These are phyloP conservation scores for Anolis sagrei DNA, from an alignment of 2,113 vertebrate genomes.

Conservation along the genomic window DNA sequence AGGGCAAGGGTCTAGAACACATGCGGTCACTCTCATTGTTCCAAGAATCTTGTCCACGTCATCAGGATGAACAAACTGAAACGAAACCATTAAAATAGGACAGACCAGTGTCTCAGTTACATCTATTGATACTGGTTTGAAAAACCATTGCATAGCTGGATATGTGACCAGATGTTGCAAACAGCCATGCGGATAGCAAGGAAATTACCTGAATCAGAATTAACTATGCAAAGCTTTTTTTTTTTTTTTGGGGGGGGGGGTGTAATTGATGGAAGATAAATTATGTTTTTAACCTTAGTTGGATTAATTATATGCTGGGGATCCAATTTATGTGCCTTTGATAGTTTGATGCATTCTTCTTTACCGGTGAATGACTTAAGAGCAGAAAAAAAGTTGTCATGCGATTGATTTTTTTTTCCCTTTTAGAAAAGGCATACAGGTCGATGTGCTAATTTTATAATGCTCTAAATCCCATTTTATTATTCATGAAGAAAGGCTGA, in stretches of 20 bases:
- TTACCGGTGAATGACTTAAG: accelerated
- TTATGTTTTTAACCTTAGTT: constrained; percentile 26
- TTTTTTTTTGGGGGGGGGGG: no score
- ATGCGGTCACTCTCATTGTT: no score
- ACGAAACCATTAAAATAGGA: no score
- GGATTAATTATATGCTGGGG: constrained; percentile 25
- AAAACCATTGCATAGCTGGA: constrained; percentile 22
- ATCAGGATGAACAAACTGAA: no score
- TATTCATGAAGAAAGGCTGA: no score
- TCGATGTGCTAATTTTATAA: neutral
- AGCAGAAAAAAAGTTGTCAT: constrained; percentile 38
- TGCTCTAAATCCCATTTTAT: neutral
- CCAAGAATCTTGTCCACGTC: no score
- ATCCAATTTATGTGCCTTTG: constrained; percentile 56
- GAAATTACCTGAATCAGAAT: neutral
- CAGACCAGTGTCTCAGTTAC: no score
- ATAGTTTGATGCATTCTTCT: neutral
- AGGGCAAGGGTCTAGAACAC: no score
- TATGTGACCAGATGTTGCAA: neutral
- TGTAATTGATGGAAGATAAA: neutral
- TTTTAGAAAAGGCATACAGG: constrained; percentile 34
- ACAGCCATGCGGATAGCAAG: neutral
- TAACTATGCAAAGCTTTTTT: accelerated
- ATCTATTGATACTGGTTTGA: no score
- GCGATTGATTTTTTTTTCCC: constrained; percentile 54